phyloP scores from a whole-genome alignment of 2,113 vertebrate genomes.

The Sardina pilchardus region DNA sequence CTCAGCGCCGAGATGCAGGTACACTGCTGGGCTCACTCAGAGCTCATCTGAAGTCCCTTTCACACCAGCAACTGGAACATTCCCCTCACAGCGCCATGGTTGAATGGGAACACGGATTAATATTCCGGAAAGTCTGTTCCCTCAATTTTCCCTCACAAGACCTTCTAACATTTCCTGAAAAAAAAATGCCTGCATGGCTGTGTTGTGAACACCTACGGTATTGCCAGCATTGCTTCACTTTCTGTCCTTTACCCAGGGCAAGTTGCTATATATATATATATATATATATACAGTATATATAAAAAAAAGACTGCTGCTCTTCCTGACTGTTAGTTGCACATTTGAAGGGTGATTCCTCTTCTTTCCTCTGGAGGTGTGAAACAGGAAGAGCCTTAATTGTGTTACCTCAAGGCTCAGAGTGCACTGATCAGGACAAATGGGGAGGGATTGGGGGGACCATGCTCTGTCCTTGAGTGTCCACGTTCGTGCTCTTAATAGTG shows the following conservation, averaged over 20 bases:
- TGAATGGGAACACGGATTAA: too few relatives aligned
- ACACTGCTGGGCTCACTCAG: slow-evolving; percentile 32
- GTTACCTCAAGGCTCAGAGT: slow-evolving; percentile 45
- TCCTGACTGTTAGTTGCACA: slow-evolving; percentile 40
- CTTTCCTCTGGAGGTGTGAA: background rate
- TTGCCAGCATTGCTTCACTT: background rate
- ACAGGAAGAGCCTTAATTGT: slow-evolving; percentile 48
- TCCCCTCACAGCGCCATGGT: too few relatives aligned
- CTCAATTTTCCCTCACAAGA: too few relatives aligned
- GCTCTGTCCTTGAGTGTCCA: slow-evolving; percentile 32
- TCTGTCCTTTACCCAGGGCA: slow-evolving; percentile 34
- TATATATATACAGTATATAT: too few relatives aligned
- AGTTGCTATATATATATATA: too few relatives aligned
- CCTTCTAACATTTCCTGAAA: too few relatives aligned
- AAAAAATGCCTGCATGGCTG: too few relatives aligned
- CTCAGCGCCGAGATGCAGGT: slow-evolving; percentile 87
- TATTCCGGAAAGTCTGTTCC: too few relatives aligned
- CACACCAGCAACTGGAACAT: too few relatives aligned
- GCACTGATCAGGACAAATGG: slow-evolving; percentile 39
- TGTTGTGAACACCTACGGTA: background rate
- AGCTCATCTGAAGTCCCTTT: background rate
- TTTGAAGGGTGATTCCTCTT: slow-evolving; percentile 19
- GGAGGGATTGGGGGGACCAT: slow-evolving; percentile 14
- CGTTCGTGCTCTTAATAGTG: slow-evolving; percentile 41
- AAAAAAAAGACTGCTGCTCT: slow-evolving; percentile 43